These are phyloP conservation scores for Drosophila suzukii DNA, from an alignment of 1,140 invertebrate species.

Conservation along the genomic window DNA sequence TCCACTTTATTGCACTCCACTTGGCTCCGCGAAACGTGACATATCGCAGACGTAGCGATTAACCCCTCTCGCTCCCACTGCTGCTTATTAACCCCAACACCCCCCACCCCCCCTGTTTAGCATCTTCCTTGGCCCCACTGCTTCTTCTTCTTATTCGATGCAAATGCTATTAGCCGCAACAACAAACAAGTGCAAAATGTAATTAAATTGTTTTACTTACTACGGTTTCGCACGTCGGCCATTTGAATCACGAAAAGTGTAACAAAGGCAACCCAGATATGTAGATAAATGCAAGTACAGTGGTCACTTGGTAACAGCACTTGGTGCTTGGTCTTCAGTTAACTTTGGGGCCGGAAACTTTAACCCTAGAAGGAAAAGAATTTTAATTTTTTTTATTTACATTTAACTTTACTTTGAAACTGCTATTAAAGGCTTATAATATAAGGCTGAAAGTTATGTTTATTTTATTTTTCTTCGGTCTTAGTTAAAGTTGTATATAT, in stretches of 20 bases:
- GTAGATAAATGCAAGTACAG: slow-evolving; percentile 8
- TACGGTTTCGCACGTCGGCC: slow-evolving; percentile 68
- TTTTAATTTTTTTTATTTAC: not conserved
- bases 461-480: too few species aligned
- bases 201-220: slow-evolving; percentile 81
- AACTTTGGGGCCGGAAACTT: not conserved
- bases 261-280: slow-evolving; percentile 48
- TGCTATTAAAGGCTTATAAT: too few species aligned
- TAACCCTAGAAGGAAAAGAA: not conserved
- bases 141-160: slow-evolving; percentile 13
- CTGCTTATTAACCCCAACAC: slow-evolving; percentile 10
- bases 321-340: too few species aligned
- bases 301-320: not conserved
- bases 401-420: too few species aligned
- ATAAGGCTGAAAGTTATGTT: too few species aligned
- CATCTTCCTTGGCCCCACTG: slow-evolving; percentile 12
- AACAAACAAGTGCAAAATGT: slow-evolving; percentile 68
- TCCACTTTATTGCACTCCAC: slow-evolving; percentile 33
- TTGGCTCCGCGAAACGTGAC: slow-evolving; percentile 41
- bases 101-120: not conserved
- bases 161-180: slow-evolving; percentile 67
- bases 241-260: slow-evolving; percentile 49
- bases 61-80: slow-evolving; percentile 24
- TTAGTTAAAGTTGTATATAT: too few species aligned
- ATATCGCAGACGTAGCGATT: slow-evolving; percentile 47